Evolutionary conservation across 2,888 invertebrate genomes (phyloP), one percentile per base, ranked within the genome.

Genomic region (Eutolmus rufibarbis): DNA sequence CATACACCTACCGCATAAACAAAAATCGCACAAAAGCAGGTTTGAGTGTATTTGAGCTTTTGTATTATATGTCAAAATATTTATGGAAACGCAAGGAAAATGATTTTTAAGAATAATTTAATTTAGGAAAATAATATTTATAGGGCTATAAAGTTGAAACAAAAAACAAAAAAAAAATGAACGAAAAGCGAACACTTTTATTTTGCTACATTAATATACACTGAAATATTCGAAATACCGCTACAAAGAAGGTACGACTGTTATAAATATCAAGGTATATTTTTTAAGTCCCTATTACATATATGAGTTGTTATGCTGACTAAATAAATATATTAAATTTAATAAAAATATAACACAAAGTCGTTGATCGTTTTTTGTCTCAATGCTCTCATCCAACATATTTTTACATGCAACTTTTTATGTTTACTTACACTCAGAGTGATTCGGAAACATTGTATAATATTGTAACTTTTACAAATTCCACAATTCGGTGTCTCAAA

Each of bases 281-380:
- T 79, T 43, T 77, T 23, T 79, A 79, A 79, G 79, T 51, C 40
- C 51, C 23, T 19, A 51, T 23, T 46, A 79, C 40, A 40, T 40
- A 46, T 37, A 79, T 79, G 51, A 43, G 19, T 79, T 79, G 79
- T 79, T 79, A 51, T 79, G 14, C 51, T 46, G 28, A 46, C 51
- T 79, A 79, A 79, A 79, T 79, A 79, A 79, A 79, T 16, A 79
- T 51, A 79, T 79, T 51, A 74, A 79, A 79, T 79, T 79, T 79
- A 43, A 79, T 79, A 79, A 79, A 43, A 28, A n/a, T 19, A 5
- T 56, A 56, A 56, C 56, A 56, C 56, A 56, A 46, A 43, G 12
- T 3, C 43, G 1, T 56, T 56, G 8, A 34, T 7, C 0, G 7
- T 34, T 34, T 5, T 34, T 34, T 34, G 34, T 7, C 34, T 34